phyloP scores from a whole-genome alignment of 2,797 vertebrate genomes.

The Allobates femoralis region DNA sequence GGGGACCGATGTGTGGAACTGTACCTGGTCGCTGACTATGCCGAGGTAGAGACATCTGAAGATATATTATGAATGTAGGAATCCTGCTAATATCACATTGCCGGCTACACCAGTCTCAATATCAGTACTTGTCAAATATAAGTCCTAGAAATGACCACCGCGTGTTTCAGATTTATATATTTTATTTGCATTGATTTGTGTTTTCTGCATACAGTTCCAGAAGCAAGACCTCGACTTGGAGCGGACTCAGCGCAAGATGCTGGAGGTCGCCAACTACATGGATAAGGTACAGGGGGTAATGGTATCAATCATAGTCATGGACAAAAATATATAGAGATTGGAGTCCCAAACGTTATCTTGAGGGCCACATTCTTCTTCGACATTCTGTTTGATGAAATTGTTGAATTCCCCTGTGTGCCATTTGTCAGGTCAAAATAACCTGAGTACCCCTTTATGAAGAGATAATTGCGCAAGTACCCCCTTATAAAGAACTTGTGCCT shows the following conservation, averaged over 20 bases:
- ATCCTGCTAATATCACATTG: no score
- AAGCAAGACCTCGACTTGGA: slow-evolving; percentile 79
- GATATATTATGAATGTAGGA: background rate
- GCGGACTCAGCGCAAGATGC: slow-evolving; percentile 83
- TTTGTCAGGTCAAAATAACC: no score
- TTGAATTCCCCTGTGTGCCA: no score
- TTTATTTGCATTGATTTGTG: background rate
- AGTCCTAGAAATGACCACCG: background rate
- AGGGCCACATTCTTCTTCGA: no score
- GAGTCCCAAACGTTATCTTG: no score
- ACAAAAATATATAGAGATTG: background rate
- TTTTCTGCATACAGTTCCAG: slow-evolving; percentile 81
- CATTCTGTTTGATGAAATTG: no score
- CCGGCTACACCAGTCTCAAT: background rate
- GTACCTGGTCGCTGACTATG: slow-evolving; percentile 91
- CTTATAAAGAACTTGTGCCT: no score
- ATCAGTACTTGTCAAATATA: background rate
- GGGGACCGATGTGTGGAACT: slow-evolving; percentile 93
- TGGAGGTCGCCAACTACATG: slow-evolving; percentile 92
- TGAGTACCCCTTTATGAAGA: no score
- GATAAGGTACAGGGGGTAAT: slow-evolving; percentile 85
- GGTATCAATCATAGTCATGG: no score
- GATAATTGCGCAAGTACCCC: no score
- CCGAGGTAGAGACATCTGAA: slow-evolving; percentile 80
- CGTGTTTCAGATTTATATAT: background rate